Evolutionary conservation across 1,140 invertebrate species (phyloP).

Genomic region (Pachyrhynchus sulphureomaculatus): DNA sequence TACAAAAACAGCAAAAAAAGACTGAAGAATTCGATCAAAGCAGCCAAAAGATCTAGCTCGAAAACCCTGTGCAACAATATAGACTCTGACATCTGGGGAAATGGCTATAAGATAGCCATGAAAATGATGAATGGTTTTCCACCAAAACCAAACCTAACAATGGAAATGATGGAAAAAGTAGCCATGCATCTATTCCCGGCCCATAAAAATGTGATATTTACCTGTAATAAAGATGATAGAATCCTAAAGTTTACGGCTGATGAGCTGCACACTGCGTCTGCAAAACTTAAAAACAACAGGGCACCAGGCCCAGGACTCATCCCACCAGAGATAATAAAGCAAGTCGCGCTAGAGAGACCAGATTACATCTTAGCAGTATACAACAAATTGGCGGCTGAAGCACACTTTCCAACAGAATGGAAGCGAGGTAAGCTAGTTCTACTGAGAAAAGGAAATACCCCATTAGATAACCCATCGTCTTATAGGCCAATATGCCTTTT

Average conservation of each 20-base stretch:
- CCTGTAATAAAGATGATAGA: not conserved
- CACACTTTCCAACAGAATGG: conserved; percentile 4
- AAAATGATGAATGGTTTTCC: conserved; percentile 13
- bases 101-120: conserved; percentile 37
- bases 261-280: not conserved
- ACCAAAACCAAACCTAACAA: not conserved
- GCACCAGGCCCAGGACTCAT: not conserved
- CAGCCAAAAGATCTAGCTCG: conserved; percentile 24
- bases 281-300: conserved; percentile 1
- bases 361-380: not conserved
- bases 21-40: conserved; percentile 25
- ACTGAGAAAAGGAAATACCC: not conserved
- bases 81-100: conserved; percentile 36
- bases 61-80: conserved; percentile 25
- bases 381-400: not conserved
- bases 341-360: not conserved
- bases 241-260: not conserved
- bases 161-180: not conserved
- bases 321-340: conserved; percentile 1
- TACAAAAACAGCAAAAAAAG: conserved; percentile 9
- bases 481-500: conserved; percentile 15
- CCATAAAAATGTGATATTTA: not conserved
- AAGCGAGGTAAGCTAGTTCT: conserved; percentile 2
- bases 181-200: conserved; percentile 10
- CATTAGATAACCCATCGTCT: not conserved